Evolutionary conservation across 2,113 vertebrate species (phyloP).

Genomic region (Hipposideros armiger): DNA sequence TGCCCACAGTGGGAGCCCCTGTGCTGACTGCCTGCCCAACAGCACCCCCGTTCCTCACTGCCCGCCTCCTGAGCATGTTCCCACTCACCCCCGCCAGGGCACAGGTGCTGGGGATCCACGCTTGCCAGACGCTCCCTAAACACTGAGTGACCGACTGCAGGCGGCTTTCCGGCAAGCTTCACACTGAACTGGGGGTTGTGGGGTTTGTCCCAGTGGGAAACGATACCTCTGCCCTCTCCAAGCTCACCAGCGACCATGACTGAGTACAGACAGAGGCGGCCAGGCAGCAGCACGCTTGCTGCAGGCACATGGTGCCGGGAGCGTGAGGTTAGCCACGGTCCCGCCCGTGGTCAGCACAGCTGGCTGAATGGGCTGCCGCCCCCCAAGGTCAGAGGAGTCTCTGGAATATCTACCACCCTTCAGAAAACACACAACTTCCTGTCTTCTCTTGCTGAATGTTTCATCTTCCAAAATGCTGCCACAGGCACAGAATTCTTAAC

Average conservation of each 20-base stretch:
- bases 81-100: background rate
- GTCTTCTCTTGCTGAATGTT: background rate
- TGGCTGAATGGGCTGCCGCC: background rate
- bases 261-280: background rate
- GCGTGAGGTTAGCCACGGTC: background rate
- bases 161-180: too few species aligned
- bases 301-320: rapidly evolving
- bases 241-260: background rate
- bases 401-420: background rate
- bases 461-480: background rate
- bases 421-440: background rate
- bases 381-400: too few species aligned
- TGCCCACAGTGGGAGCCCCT: rapidly evolving
- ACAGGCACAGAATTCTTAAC: background rate
- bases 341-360: background rate
- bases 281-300: background rate
- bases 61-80: too few species aligned
- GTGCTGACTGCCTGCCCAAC: too few species aligned
- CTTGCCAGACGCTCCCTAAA: background rate
- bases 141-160: background rate
- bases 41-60: background rate
- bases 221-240: background rate
- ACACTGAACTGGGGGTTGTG: rapidly evolving
- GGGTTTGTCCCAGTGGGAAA: background rate
- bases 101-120: background rate